Evolutionary conservation across 2,888 invertebrate species (phyloP).

Genomic region (Dryobota labecula): DNA sequence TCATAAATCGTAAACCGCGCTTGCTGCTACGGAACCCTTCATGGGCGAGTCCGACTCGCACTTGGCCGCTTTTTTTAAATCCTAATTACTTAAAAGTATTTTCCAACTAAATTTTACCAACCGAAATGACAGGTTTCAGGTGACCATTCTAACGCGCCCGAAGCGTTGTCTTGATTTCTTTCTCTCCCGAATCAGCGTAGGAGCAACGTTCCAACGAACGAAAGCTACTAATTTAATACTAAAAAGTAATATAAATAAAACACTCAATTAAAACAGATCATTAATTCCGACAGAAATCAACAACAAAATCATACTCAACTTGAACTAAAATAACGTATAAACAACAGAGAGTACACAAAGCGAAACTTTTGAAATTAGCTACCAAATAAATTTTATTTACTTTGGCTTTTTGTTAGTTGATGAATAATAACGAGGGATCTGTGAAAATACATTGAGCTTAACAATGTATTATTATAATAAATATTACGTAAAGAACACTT

Average conservation of each 20-base stretch:
- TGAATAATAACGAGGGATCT: conserved; percentile 68
- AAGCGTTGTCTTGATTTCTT: not conserved
- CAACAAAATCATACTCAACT: conserved; percentile 61
- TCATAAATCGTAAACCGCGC: no score
- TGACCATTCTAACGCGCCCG: not conserved
- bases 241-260: conserved; percentile 16
- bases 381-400: conserved; percentile 64
- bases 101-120: not conserved
- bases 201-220: conserved; percentile 2
- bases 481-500: conserved; percentile 63
- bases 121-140: not conserved
- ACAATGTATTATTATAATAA: conserved; percentile 57
- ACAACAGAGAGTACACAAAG: conserved; percentile 63
- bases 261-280: conserved; percentile 32
- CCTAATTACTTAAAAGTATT: not conserved
- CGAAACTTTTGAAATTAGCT: conserved; percentile 64
- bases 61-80: no score
- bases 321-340: conserved; percentile 64
- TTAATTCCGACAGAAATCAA: conserved; percentile 50
- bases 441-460: conserved; percentile 55
- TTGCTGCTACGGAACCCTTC: no score
- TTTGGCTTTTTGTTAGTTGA: conserved; percentile 64
- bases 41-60: no score
- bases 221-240: not conserved
- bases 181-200: not conserved